Conservation (phyloP, 2,113 vertebrate genomes). For the Cromileptes altivelis region DNA sequence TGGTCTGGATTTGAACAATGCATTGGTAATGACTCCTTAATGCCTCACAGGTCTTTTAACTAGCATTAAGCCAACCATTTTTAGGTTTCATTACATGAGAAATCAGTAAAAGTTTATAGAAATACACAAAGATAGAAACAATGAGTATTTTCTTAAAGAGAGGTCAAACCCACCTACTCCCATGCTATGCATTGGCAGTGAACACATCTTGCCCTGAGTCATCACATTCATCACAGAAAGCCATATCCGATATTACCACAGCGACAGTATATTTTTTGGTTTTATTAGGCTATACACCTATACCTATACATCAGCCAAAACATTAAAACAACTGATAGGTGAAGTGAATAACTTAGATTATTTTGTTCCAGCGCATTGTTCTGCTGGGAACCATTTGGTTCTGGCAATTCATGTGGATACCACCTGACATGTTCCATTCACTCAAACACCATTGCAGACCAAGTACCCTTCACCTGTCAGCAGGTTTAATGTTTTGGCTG, state of each 20-base stretch:
- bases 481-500: no score
- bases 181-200: background rate
- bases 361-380: no score
- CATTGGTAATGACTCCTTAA: constrained; percentile 65
- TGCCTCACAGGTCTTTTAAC: background rate
- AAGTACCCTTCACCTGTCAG: no score
- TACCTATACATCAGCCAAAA: no score
- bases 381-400: no score
- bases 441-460: no score
- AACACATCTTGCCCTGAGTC: background rate
- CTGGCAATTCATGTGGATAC: no score
- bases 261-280: background rate
- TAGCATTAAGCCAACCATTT: background rate
- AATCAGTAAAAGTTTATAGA: background rate
- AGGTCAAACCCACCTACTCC: background rate
- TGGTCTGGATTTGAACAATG: constrained; percentile 24
- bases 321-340: no score
- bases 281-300: background rate
- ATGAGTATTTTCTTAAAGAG: background rate
- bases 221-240: background rate
- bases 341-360: no score
- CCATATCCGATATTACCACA: background rate
- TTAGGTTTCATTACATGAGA: no score
- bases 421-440: no score
- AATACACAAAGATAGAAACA: background rate